phyloP scores from a whole-genome alignment of 1,140 invertebrate species.

The Macrostomum lignano region DNA sequence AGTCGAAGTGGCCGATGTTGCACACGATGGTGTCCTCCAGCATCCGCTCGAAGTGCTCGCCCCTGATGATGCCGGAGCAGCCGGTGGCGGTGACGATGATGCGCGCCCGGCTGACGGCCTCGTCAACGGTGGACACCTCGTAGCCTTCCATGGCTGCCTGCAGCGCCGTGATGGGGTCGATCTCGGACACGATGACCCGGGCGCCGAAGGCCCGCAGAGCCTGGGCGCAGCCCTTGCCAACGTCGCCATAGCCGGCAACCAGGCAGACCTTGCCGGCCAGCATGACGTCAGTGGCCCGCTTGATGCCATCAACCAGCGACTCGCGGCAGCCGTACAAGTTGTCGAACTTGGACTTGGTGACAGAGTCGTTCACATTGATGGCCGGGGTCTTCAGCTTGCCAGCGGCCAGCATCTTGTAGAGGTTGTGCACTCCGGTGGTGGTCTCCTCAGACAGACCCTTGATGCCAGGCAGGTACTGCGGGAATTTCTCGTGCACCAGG shows the following conservation, averaged over 20 bases:
- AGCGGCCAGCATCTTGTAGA: slow-evolving; percentile 73
- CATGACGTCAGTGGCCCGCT: slow-evolving; percentile 88
- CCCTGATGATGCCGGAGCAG: slow-evolving; percentile 66
- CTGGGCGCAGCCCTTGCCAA: slow-evolving; percentile 90
- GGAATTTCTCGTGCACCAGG: slow-evolving; percentile 66
- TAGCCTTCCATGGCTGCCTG: slow-evolving; percentile 88
- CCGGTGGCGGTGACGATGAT: slow-evolving; percentile 95
- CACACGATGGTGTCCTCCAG: slow-evolving; percentile 85
- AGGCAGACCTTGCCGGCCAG: slow-evolving; percentile 89
- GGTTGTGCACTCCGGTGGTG: slow-evolving; percentile 89
- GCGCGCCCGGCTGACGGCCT: slow-evolving; percentile 54
- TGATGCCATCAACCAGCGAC: slow-evolving; percentile 88
- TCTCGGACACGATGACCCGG: slow-evolving; percentile 79
- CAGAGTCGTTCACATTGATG: slow-evolving; percentile 91
- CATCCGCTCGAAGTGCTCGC: slow-evolving; percentile 64
- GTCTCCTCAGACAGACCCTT: slow-evolving; percentile 87
- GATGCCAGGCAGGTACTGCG: slow-evolving; percentile 48
- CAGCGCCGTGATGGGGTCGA: slow-evolving; percentile 93
- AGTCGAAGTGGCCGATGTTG: slow-evolving; percentile 96
- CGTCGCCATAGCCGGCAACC: slow-evolving; percentile 92
- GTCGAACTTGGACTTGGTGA: slow-evolving; percentile 98
- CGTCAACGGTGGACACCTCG: slow-evolving; percentile 81
- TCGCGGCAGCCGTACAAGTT: slow-evolving; percentile 94
- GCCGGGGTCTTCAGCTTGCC: slow-evolving; percentile 63
- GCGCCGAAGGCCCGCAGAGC: slow-evolving; percentile 74